Evolutionary conservation across 1,140 invertebrate genomes (phyloP).

Genomic region (Drosophila pachea): DNA sequence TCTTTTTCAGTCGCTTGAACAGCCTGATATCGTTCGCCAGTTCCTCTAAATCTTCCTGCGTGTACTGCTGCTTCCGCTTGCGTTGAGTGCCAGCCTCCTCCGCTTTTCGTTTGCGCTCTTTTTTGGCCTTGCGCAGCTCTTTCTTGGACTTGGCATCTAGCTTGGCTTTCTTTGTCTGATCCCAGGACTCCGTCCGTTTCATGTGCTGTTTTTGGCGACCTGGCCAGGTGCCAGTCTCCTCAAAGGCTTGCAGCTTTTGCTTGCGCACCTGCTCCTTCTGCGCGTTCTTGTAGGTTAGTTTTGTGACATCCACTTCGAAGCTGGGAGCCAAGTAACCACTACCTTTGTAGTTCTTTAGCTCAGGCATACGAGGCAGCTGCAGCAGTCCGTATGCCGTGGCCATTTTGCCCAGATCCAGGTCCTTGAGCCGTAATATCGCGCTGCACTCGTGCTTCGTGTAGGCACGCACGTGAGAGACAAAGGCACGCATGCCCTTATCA

Average conservation of each 20-base stretch:
- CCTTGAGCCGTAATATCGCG: constrained; percentile 92
- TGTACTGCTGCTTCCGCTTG: constrained; percentile 81
- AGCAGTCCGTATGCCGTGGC: constrained; percentile 94
- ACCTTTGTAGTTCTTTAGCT: constrained; percentile 87
- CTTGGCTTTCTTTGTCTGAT: constrained; percentile 88
- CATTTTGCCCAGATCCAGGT: constrained; percentile 91
- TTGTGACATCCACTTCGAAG: constrained; percentile 85
- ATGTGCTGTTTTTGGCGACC: constrained; percentile 82
- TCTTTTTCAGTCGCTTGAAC: constrained; percentile 93
- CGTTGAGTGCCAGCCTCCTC: constrained; percentile 78
- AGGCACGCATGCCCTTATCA: constrained; percentile 94
- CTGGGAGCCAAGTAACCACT: constrained; percentile 84
- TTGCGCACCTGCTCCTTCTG: constrained; percentile 86
- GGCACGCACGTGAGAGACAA: constrained; percentile 96
- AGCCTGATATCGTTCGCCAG: constrained; percentile 89
- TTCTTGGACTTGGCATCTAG: constrained; percentile 83
- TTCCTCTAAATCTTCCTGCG: constrained; percentile 90
- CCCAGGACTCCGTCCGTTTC: constrained; percentile 87
- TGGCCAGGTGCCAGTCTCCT: constrained; percentile 89
- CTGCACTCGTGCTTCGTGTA: constrained; percentile 98
- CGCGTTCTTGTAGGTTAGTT: constrained; percentile 90
- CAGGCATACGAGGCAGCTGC: constrained; percentile 96
- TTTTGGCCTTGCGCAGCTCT: constrained; percentile 82
- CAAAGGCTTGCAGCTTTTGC: constrained; percentile 86
- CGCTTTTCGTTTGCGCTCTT: constrained; percentile 78